A percentile compares a stretch with the other conserved stretches of the same genome.
phyloP scores from a whole-genome alignment of 37 sponge, comb jelly and placozoan species.

The Cliona cf. orientalis region DNA sequence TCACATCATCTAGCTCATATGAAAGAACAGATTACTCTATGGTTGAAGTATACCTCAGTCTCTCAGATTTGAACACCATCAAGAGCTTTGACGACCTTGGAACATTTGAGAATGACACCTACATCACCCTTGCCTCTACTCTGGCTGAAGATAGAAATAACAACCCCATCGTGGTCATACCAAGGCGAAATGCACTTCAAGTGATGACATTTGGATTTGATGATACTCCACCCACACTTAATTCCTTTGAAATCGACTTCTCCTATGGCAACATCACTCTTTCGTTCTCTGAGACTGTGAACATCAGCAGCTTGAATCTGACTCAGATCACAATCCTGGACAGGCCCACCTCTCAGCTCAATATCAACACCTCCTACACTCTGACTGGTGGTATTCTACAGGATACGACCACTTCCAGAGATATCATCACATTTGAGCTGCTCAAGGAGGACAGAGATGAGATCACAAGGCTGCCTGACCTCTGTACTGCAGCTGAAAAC shows the following conservation, averaged over 20 bases:
- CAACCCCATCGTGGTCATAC: constrained; percentile 60
- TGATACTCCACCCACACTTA: constrained; percentile 60
- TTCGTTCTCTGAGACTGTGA: constrained; percentile 86
- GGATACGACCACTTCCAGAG: constrained; percentile 19
- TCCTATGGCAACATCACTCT: constrained; percentile 68
- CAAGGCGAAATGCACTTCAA: constrained; percentile 36
- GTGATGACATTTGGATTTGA: constrained; percentile 54
- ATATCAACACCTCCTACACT: constrained; percentile 39
- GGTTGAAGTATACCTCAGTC: constrained; percentile 48
- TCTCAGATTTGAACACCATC: constrained; percentile 80
- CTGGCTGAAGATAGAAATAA: constrained; percentile 77
- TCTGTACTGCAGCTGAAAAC: constrained; percentile 61
- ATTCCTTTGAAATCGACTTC: constrained; percentile 74
- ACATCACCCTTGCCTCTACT: constrained; percentile 42
- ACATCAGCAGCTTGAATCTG: constrained; percentile 74
- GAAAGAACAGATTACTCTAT: constrained; percentile 61
- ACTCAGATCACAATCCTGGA: constrained; percentile 57
- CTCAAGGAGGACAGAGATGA: constrained; percentile 74
- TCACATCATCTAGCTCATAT: constrained; percentile 64
- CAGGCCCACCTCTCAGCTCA: not conserved
- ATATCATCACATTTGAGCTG: constrained; percentile 56
- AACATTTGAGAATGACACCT: constrained; percentile 72
- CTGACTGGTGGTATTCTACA: constrained; percentile 75
- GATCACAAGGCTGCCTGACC: constrained; percentile 56
- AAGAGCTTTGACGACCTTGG: constrained; percentile 68